These are phyloP conservation scores for Epirrita christyi DNA, from an alignment of 2,888 invertebrate genomes.

Conservation along the genomic window DNA sequence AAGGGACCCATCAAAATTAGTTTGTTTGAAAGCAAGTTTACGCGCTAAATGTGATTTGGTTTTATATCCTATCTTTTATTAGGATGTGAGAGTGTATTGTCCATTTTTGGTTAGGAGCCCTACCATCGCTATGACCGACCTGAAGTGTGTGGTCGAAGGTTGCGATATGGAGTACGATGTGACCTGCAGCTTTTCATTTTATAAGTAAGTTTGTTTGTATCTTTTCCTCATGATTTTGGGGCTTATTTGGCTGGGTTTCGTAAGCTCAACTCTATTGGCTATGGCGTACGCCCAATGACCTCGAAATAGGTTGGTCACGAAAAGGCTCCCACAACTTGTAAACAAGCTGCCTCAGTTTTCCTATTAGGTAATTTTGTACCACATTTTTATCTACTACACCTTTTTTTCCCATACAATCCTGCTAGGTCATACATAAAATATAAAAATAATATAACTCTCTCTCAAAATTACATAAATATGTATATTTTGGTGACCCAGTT, in stretches of 20 bases:
- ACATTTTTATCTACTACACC: not conserved
- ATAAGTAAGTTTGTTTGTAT: conserved; percentile 75
- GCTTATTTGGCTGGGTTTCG: not conserved
- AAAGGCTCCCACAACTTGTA: conserved; percentile 26
- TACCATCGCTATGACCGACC: conserved; percentile 68
- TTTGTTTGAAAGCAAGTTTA: conserved; percentile 83
- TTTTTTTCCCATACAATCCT: not conserved
- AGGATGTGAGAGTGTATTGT: conserved; percentile 73
- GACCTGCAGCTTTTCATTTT: conserved; percentile 81
- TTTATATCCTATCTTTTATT: conserved; percentile 57
- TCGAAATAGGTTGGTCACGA: conserved; percentile 31
- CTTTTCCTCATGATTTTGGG: conserved; percentile 31
- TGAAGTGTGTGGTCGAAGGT: conserved; percentile 81
- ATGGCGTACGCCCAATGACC: conserved; percentile 35
- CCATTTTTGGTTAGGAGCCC: conserved; percentile 67
- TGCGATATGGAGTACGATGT: conserved; percentile 81
- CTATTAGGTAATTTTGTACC: conserved; percentile 17
- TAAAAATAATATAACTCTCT: too few relatives aligned
- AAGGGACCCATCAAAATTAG: conserved; percentile 82
- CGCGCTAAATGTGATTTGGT: conserved; percentile 78
- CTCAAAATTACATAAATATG: not conserved
- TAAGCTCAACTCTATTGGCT: conserved; percentile 18
- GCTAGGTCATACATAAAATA: not conserved
- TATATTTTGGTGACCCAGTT: conserved; percentile 3
- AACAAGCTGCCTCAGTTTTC: conserved; percentile 31